Base-by-base conservation (phyloP, 2,113 vertebrate species). In the Labeo catla region DNA sequence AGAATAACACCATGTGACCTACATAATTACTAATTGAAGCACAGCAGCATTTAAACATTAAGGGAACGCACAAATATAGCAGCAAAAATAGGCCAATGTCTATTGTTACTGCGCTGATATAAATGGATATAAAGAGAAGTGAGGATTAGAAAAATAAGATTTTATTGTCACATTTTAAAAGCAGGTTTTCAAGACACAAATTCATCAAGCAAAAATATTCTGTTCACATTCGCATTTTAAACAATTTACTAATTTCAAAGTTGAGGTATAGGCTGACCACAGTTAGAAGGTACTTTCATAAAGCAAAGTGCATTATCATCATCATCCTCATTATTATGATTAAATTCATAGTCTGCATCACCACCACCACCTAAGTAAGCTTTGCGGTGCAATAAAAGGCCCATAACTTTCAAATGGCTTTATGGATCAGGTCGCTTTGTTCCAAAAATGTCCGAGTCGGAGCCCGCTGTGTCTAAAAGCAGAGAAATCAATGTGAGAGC, bases 91-190 rank as follows among this genome's bases (percentile, higher is more conserved):
- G 54, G 36, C 1, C 43, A 81, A 16, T 9, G 43, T 65, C 79
- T 66, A 34, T 49, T 39, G 9, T 39, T 81, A 16, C 11, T 57
- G 19, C 13, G 15, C 11, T 52, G 21, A 73, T 23, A 84, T 59
- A 73, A 39, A 84, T 84, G 23, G 28, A 34, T 10, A 59, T 15
- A 74, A 23, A 54, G 52, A 73, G 34, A 45, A 73, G 15, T 57
- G 47, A 34, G 3, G 52, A 66, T 95, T 99, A 98, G 95, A 98
- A 99, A 99, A 99, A 99, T 99, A 99, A 94, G 92, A 95, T 96
- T 95, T 96, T 98, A 99, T 99, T 99, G 94, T 96, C 97, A 96
- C 96, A 97, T 93, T 95, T 93, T 94, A 96, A 89, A 86, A 89
- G 78, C 77, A 82, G 83, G 95, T 85, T 81, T 85, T 84, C 88